Conservation (phyloP, 1,140 invertebrate genomes). For the Drosophila nannoptera region DNA sequence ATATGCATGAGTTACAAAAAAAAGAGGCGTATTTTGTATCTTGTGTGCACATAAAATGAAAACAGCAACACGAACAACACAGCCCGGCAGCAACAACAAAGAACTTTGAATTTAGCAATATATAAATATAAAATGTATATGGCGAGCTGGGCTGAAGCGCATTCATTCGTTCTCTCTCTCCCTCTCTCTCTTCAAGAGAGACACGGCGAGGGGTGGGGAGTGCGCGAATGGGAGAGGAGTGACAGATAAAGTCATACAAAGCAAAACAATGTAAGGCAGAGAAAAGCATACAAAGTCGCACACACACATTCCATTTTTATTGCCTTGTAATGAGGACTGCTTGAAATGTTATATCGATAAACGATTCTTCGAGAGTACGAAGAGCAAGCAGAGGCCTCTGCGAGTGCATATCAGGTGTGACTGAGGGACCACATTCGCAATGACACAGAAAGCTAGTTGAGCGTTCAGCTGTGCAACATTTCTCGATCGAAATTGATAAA, state of each 20-base stretch:
- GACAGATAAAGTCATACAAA: constrained; percentile 11
- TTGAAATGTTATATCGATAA: constrained; percentile 18
- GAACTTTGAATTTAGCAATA: constrained; percentile 28
- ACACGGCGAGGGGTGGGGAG: background rate
- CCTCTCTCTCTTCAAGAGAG: background rate
- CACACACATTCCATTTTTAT: constrained; percentile 1
- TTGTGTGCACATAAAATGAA: constrained; percentile 43
- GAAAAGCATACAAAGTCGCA: background rate
- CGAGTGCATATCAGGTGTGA: background rate
- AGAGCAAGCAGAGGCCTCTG: too few relatives aligned
- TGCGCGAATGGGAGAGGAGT: constrained; percentile 4
- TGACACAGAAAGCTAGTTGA: too few relatives aligned
- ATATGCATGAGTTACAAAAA: constrained; percentile 59
- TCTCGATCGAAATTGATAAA: too few relatives aligned
- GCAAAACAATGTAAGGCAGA: background rate
- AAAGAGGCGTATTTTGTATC: constrained; percentile 57
- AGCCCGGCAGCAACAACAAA: constrained; percentile 6
- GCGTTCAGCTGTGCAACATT: too few relatives aligned
- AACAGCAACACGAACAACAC: constrained; percentile 24
- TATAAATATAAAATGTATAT: constrained; percentile 47
- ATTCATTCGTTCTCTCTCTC: constrained; percentile 3
- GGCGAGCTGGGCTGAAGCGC: constrained; percentile 41
- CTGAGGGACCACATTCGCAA: background rate
- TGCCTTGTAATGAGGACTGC: constrained; percentile 11
- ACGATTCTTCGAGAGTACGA: background rate